Evolutionary conservation across 2,113 vertebrate genomes (phyloP), one percentile per base, ranked within the genome.

Genomic region (Platichthys flesus): DNA sequence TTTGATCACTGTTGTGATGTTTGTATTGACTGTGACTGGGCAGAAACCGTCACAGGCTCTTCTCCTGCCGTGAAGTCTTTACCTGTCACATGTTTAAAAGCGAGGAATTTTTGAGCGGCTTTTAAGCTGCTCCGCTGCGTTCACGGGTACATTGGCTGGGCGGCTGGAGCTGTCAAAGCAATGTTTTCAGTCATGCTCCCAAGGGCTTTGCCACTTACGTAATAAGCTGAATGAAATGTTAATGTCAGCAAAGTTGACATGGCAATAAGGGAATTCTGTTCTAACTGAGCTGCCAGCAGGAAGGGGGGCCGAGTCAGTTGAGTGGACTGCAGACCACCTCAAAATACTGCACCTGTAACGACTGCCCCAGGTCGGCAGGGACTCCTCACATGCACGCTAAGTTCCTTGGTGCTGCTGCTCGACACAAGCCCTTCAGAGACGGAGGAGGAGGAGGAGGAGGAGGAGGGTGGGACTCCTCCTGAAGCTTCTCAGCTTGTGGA

Each of bases 141-240:
- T 69, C 52, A 10, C 0, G 0, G 57, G 63, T 4, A 7, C 42
- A 13, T 47, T 61, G 2, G 0, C 62, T 1, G 57, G 69, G 76
- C 81, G 80, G 80, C 79, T 71, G 77, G 54, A 83, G 67, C 83
- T 88, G 81, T 90, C 89, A 86, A 16, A 81, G 65, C 71, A 26
- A 78, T 79, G 78, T 76, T 70, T 79, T 75, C 82, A 84, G 24
- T 56, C 37, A 40, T 20, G 40, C 55, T 84, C 81, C 74, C 67
- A 4, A 35, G 69, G 67, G 70, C 83, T 82, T 81, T 55, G 18
- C 66, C 51, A n/a, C 81, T 91, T 90, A 84, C 74, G 28, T 83
- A 88, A 92, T 35, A 65, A 81, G 37, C 77, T n/a, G 24, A 80
- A 84, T 86, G 73, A 87, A 90, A 88, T 77, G 81, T 89, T 85